Base-by-base conservation (phyloP, 2,797 vertebrate species). In the Craterocephalus amniculus region DNA sequence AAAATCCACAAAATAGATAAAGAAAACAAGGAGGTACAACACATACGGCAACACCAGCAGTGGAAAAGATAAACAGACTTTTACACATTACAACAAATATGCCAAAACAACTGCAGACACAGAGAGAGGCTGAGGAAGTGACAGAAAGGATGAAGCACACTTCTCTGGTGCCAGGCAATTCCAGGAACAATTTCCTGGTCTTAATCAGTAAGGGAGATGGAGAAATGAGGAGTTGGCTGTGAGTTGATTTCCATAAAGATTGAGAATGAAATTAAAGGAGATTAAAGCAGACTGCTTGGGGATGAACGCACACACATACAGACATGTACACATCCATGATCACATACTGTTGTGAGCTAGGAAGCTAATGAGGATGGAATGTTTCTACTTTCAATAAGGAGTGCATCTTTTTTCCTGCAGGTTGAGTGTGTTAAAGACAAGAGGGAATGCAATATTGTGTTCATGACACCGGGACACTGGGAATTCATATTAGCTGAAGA, bases 241-340 rank as follows among this genome's bases (percentile, higher is more conserved):
- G 81, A 83, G 78, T 79, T 80, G 84, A 91, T 93, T 92, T 91
- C 89, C 90, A 89, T 92, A 86, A 90, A 92, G 91, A 92, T 91
- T 88, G 84, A 80, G 80, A 90, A 90, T 89, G 83, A 92, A 92
- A 90, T 92, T 90, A 92, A 87, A 86, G 75, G 70, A 88, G 89
- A 89, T 91, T 92, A 90, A 89, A 84, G 80, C 71, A 83, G 81
- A 88, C 76, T 78, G 70, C 86, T 88, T 65, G 2, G 69, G 85
- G 85, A 91, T 80, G 80, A 90, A 66, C 62, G 67, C 58, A 65
- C 71, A 81, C 58, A 60, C 63, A 63, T 49, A 67, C 58, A 58
- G 31, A 32, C 65, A 43, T n/a, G n/a, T 2, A 48, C 45, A 49
- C 22, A 63, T 57, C 67, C 49, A 60, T 32, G 60, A 57, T 58